phyloP scores from a whole-genome alignment of 2,113 vertebrate species.

The Boulengeromyrus knoepffleri region DNA sequence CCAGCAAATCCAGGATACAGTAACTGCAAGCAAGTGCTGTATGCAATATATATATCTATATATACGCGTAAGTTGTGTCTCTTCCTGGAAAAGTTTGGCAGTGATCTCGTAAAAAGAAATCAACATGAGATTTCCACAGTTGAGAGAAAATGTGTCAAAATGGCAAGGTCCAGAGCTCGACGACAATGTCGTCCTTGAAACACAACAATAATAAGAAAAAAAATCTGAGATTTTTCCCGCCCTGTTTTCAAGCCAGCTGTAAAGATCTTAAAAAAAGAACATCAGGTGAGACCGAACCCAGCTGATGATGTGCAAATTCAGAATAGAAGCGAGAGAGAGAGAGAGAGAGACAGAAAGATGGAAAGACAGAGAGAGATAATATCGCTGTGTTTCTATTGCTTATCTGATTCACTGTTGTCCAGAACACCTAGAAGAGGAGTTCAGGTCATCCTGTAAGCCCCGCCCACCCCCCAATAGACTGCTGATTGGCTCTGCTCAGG shows the following conservation, averaged over 20 bases:
- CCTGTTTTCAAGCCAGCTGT: constrained; percentile 17
- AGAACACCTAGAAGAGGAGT: constrained; percentile 35
- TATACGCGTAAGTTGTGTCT: constrained; percentile 11
- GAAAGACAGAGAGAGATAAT: constrained; percentile 22
- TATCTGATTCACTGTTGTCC: constrained; percentile 40
- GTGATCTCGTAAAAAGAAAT: constrained; percentile 45
- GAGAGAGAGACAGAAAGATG: background rate
- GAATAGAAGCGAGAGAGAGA: constrained; percentile 9
- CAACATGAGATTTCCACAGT: constrained; percentile 19
- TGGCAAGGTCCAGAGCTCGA: background rate
- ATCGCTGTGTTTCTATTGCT: constrained; percentile 63
- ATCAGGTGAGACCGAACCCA: constrained; percentile 20
- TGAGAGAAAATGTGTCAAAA: background rate
- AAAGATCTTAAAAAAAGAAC: background rate
- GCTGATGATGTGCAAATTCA: constrained; percentile 22
- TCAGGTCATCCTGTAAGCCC: background rate
- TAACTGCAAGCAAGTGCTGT: constrained; percentile 26
- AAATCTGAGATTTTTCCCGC: constrained; percentile 11
- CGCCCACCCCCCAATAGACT: constrained; percentile 31
- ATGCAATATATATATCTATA: constrained; percentile 6
- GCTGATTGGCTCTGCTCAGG: constrained; percentile 53
- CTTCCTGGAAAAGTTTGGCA: constrained; percentile 46
- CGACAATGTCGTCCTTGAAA: background rate
- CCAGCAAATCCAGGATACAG: constrained; percentile 16
- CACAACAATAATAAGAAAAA: background rate